A percentile compares a stretch with the other conserved stretches of the same genome.
Evolutionary conservation across 35 echinoderm and acorn worm genomes (phyloP).

Genomic region (Acanthaster planci): DNA sequence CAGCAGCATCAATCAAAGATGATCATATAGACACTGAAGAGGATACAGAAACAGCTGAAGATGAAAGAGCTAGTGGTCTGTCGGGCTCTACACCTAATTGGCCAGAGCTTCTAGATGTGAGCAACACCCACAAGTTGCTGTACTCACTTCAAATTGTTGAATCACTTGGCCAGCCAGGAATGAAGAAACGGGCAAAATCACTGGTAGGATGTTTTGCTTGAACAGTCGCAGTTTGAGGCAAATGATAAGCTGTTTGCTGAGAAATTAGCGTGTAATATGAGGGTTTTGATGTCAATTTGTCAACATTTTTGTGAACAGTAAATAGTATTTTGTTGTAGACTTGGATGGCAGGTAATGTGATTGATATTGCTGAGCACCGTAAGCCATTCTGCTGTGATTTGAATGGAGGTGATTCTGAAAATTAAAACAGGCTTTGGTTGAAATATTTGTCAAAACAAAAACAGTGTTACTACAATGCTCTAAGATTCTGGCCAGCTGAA

Average conservation of each 20-base stretch:
- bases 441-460: too few relatives aligned
- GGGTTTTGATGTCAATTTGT: neutral
- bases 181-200: slow-evolving; percentile 64
- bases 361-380: too few relatives aligned
- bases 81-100: slow-evolving; percentile 50
- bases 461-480: too few relatives aligned
- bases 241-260: too few relatives aligned
- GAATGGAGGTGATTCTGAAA: too few relatives aligned
- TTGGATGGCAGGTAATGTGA: too few relatives aligned
- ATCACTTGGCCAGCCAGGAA: slow-evolving; percentile 59
- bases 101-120: slow-evolving; percentile 64
- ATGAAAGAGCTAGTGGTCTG: neutral
- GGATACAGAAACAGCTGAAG: slow-evolving; percentile 9
- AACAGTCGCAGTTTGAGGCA: neutral
- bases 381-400: too few relatives aligned
- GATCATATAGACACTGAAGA: slow-evolving; percentile 1
- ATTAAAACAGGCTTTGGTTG: too few relatives aligned
- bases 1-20: neutral
- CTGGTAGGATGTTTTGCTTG: slow-evolving; percentile 49
- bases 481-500: too few relatives aligned
- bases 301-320: neutral
- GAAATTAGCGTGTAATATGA: too few relatives aligned
- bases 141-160: slow-evolving; percentile 86
- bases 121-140: slow-evolving; percentile 70
- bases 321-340: too few relatives aligned